Evolutionary conservation across 2,888 invertebrate species (phyloP).

Genomic region (Luffia ferchaultella): DNA sequence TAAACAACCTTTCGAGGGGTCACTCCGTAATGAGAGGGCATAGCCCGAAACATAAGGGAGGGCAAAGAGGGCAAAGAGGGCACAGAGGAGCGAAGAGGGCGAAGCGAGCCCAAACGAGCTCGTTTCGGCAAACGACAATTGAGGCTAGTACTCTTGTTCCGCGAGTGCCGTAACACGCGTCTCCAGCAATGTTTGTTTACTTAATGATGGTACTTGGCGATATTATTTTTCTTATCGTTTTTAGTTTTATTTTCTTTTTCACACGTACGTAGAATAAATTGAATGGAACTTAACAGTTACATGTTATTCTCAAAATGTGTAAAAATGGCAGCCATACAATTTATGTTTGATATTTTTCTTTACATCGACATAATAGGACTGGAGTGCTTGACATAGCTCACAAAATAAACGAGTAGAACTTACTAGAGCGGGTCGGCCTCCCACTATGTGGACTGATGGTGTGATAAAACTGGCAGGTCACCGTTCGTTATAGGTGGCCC

Average conservation of each 20-base stretch:
- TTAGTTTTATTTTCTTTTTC: not conserved
- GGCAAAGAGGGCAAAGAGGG: not conserved
- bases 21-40: conserved; percentile 3
- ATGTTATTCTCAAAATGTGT: no score
- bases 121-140: not conserved
- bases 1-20: conserved; percentile 3
- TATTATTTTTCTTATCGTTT: not conserved
- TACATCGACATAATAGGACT: no score
- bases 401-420: no score
- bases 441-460: no score
- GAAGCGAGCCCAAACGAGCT: not conserved
- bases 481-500: no score
- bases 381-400: no score
- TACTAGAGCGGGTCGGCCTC: no score
- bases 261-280: no score
- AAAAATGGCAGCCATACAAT: no score
- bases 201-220: not conserved
- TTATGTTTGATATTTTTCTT: no score
- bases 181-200: not conserved
- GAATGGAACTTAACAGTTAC: no score
- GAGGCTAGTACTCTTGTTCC: not conserved
- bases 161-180: not conserved
- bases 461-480: no score
- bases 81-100: not conserved
- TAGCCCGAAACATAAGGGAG: conserved; percentile 2